Base-by-base conservation (phyloP, 2,797 vertebrate genomes). In the Champsocephalus esox region DNA sequence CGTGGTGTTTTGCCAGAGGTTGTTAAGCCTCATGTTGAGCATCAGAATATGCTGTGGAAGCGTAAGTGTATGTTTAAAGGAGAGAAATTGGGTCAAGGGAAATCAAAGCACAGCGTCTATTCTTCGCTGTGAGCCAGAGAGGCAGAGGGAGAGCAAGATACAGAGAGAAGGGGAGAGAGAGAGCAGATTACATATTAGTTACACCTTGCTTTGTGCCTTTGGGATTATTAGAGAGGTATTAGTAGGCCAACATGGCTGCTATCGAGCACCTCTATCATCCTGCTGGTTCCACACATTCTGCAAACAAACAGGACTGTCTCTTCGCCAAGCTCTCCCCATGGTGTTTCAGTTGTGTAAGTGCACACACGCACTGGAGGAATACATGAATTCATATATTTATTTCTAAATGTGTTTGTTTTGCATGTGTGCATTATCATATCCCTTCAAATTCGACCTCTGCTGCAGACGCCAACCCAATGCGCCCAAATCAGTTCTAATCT, bases 41-140 rank as follows among this genome's bases (percentile, higher is more conserved):
- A 87, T 87, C 68, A 66, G 82, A 90, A 91, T 87, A 85, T 85
- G 86, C 83, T 84, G 83, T 71, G 67, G 86, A 88, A 88, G 88
- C 59, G 14, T 80, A 82, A 84, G 82, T 88, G 85, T 89, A 77
- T 85, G 86, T 90, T 87, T 91, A 89, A 88, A 77, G 77, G 76
- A 78, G 77, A 79, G 70, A 90, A 94, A 93, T 77, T 93, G 83
- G 93, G 92, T 94, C 92, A 93, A 84, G 87, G 84, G 78, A 89
- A 92, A 91, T 93, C 80, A 92, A 90, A 92, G 90, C 86, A 44
- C 76, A 73, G 75, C 34, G 70, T 69, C 80, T 86, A 63, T 90
- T 90, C 83, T 89, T 84, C 3, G 69, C 90, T 90, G 72, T 70
- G 77, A 88, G 88, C 85, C 84, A 79, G 74, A 71, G 74, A 76